Base-by-base conservation (phyloP, 1,140 invertebrate species). In the Cephus cinctus region DNA sequence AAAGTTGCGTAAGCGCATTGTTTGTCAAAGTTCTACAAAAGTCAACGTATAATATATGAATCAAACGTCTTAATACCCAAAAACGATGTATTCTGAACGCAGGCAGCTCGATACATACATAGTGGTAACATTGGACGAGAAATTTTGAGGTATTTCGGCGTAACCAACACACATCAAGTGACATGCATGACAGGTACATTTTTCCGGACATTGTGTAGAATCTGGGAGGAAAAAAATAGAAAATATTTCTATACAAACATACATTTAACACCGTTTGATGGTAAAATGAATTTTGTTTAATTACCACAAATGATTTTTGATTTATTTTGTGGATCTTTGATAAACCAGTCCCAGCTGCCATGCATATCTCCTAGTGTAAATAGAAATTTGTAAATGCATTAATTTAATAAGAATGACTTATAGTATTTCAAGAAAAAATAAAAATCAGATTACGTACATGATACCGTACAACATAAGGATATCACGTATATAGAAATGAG, bases 281-380 rank as follows among this genome's bases (percentile, higher is more conserved):
- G 30, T 36, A 21, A 40, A 15, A 15, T 43, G 9, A 14, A 5
- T 8, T 11, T 15, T 11, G 0, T 36, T 0, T 11, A 36, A 36
- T 50, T 46, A 47, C 44, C 44, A 40, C 48, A 51, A 27, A 42
- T 47, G 48, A 6, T 50, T 12, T 18, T 35, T 52, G 9, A 27
- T 40, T n/a, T n/a, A n/a, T n/a, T n/a, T n/a, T n/a, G n/a, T n/a
- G n/a, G 48, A 6, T 50, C 15, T 18, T 35, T 52, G 9, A 27
- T 40, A 42, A 63, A 63, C 43, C 46, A 61, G 20, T 54, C 47
- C 50, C 54, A 56, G 5, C 34, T 50, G 12, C 61, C 59, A 19
- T 57, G 41, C 20, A 20, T 25, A 52, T 73, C 67, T 43, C 59
- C 69, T 73, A n/a, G n/a, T n/a, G n/a, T n/a, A n/a, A n/a, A n/a